Percentiles rank a stretch among this genome's conserved stretches.
phyloP scores from a whole-genome alignment of 2,113 vertebrate species.

The Natator depressus region DNA sequence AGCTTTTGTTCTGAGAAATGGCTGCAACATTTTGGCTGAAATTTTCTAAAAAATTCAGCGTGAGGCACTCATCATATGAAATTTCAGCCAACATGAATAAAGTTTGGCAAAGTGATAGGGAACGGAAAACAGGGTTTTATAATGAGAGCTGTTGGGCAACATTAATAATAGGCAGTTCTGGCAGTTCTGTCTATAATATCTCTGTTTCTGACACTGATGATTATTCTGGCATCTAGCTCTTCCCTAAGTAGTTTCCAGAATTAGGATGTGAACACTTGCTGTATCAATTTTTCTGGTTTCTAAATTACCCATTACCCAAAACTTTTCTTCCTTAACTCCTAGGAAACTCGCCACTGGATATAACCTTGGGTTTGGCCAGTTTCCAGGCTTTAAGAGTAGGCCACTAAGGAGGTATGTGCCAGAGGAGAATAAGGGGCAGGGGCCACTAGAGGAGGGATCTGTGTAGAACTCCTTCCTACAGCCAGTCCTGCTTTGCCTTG shows the following conservation, averaged over 20 bases:
- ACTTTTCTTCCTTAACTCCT: neutral
- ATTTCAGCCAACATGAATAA: neutral
- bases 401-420: neutral
- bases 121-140: neutral
- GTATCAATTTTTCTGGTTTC: neutral
- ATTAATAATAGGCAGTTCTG: neutral
- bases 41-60: no score
- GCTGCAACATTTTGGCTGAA: neutral
- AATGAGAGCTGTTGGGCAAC: neutral
- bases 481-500: neutral
- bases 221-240: neutral
- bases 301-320: neutral
- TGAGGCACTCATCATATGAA: neutral
- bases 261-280: neutral
- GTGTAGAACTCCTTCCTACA: neutral
- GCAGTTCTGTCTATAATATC: neutral
- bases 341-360: neutral
- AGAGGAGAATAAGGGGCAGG: rapidly evolving
- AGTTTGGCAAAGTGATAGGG: neutral
- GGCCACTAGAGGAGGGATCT: rapidly evolving
- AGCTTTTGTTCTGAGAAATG: neutral
- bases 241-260: neutral
- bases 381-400: neutral
- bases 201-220: neutral
- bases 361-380: neutral